phyloP scores from a whole-genome alignment of 2,113 vertebrate species.

The Campylomormyrus tamandua region DNA sequence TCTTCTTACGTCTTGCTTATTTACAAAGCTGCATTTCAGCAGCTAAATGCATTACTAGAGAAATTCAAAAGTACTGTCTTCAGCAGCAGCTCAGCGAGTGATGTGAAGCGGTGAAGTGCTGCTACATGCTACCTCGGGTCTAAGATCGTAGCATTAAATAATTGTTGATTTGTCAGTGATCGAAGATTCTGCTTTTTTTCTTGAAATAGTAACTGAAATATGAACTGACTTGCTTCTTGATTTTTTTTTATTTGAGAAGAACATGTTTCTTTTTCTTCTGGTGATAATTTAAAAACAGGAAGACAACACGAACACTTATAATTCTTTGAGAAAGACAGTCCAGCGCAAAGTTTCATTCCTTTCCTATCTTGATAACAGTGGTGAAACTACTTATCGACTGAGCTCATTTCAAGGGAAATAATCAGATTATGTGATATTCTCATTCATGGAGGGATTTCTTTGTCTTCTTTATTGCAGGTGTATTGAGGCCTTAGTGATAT shows the following conservation, averaged over 20 bases:
- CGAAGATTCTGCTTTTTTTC: neutral
- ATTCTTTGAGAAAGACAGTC: neutral
- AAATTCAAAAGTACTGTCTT: neutral
- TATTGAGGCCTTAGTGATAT: constrained; percentile 80
- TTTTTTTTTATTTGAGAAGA: neutral
- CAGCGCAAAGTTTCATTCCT: neutral
- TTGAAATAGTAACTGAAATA: neutral
- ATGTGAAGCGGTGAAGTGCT: neutral
- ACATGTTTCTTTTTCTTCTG: neutral
- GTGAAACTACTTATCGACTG: neutral
- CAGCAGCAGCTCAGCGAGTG: neutral
- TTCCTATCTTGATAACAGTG: neutral
- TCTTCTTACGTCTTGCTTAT: neutral
- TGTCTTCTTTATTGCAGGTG: constrained; percentile 63
- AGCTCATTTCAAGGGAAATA: neutral
- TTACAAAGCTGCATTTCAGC: neutral
- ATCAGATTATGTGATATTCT: neutral
- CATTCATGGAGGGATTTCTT: neutral
- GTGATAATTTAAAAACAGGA: neutral
- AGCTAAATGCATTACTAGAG: neutral
- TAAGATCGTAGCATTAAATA: neutral
- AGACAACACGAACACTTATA: neutral
- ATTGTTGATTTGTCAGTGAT: neutral
- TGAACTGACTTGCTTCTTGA: neutral
- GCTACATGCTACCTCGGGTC: neutral